These are phyloP conservation scores for Ascidia mentula DNA, from an alignment of 23 tunicate genomes.

Conservation along the genomic window DNA sequence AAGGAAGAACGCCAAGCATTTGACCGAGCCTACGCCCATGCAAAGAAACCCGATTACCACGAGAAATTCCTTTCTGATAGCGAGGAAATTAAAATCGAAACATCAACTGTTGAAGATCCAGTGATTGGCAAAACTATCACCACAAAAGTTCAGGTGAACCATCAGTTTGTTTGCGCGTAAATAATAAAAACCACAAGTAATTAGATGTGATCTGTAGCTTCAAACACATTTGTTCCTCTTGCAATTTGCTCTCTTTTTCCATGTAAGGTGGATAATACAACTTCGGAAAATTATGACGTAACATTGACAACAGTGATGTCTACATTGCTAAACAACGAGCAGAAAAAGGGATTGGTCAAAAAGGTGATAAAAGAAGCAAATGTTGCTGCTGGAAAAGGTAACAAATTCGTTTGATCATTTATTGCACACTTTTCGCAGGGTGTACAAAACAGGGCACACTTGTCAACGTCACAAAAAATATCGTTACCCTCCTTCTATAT, in stretches of 20 bases:
- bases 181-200: too few species aligned
- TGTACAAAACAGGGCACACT: too few species aligned
- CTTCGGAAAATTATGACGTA: background rate
- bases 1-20: slow-evolving; percentile 71
- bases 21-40: slow-evolving; percentile 71
- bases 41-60: slow-evolving; percentile 38
- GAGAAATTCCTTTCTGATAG: slow-evolving; percentile 27
- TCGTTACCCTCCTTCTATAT: too few species aligned
- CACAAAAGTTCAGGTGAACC: slow-evolving; percentile 10
- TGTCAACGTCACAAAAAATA: too few species aligned
- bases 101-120: slow-evolving; percentile 25
- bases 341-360: slow-evolving; percentile 13
- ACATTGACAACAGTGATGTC: slow-evolving; percentile 23
- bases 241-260: too few species aligned
- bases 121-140: slow-evolving; percentile 42
- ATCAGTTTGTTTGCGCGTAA: too few species aligned
- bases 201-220: too few species aligned
- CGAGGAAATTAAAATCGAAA: slow-evolving; percentile 43
- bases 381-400: background rate
- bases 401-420: too few species aligned
- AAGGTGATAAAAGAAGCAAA: slow-evolving; percentile 1
- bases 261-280: slow-evolving; percentile 33
- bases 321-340: slow-evolving; percentile 45
- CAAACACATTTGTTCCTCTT: too few species aligned
- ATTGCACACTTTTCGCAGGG: too few species aligned